A percentile compares a stretch with the other conserved stretches of the same genome.
Evolutionary conservation across 2,113 vertebrate species (phyloP).

Genomic region (Sylvietta virens): DNA sequence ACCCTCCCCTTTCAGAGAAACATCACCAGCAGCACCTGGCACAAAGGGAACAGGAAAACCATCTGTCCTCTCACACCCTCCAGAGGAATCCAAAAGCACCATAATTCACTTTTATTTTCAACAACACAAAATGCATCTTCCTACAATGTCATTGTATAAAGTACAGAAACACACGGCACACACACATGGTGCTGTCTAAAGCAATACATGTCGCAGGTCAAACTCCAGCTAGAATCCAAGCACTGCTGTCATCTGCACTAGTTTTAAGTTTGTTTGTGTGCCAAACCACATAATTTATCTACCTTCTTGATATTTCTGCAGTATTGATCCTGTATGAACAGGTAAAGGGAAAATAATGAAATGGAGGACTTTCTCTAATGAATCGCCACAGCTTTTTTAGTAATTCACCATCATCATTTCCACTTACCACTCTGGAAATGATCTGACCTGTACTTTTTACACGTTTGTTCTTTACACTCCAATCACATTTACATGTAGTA

Average conservation of each 20-base stretch:
- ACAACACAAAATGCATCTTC: background rate
- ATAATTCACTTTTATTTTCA: background rate
- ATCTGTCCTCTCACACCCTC: background rate
- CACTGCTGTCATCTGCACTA: background rate
- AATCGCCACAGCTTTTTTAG: background rate
- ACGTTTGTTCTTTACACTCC: background rate
- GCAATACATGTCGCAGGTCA: background rate
- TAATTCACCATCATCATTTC: background rate
- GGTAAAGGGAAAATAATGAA: background rate
- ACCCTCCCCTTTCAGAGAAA: background rate
- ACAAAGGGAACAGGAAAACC: background rate
- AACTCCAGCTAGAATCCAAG: background rate
- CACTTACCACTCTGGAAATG: background rate
- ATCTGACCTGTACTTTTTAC: background rate
- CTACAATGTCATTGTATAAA: background rate
- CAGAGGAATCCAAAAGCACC: background rate
- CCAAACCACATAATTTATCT: background rate
- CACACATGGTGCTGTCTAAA: background rate
- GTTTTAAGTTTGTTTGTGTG: background rate
- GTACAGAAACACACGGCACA: rapidly evolving
- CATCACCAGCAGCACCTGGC: background rate
- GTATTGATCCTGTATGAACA: background rate
- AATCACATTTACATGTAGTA: rapidly evolving
- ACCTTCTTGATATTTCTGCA: background rate
- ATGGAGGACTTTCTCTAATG: background rate